Percentiles rank a stretch among this genome's conserved stretches.
These are phyloP conservation scores for Ceratitis capitata DNA, from an alignment of 1,140 invertebrate genomes.

Conservation along the genomic window DNA sequence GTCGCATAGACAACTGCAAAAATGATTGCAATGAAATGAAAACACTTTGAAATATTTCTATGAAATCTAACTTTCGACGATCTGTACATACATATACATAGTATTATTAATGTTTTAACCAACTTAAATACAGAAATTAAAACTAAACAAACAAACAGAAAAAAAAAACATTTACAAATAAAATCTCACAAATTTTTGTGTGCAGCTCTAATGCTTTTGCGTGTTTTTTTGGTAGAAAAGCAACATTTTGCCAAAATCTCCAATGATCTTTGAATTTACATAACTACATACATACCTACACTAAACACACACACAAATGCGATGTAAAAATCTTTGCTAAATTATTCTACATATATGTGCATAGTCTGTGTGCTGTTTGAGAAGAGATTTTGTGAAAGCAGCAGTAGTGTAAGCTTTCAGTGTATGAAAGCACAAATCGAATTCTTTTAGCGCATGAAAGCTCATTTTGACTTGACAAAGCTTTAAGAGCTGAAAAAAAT, in stretches of 20 bases:
- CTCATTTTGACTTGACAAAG: background rate
- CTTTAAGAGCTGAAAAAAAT: background rate
- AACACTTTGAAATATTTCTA: background rate
- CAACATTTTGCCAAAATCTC: background rate
- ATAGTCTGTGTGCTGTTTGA: background rate
- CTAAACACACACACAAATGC: background rate
- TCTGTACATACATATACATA: background rate
- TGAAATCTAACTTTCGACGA: background rate
- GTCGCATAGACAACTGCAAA: background rate
- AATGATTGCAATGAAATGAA: background rate
- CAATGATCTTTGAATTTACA: background rate
- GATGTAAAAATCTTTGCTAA: background rate
- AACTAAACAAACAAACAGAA: no score
- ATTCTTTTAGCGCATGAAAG: background rate
- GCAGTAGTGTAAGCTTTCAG: background rate
- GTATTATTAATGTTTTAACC: constrained; percentile 13
- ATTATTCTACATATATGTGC: background rate
- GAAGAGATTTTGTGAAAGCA: no score
- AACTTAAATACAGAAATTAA: background rate
- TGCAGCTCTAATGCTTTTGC: background rate
- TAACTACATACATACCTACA: background rate
- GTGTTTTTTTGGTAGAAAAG: background rate
- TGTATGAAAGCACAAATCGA: background rate
- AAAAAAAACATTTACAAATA: background rate
- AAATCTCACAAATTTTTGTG: background rate